Evolutionary conservation across 2,888 invertebrate species (phyloP).

Genomic region (Eremobia ochroleuca): DNA sequence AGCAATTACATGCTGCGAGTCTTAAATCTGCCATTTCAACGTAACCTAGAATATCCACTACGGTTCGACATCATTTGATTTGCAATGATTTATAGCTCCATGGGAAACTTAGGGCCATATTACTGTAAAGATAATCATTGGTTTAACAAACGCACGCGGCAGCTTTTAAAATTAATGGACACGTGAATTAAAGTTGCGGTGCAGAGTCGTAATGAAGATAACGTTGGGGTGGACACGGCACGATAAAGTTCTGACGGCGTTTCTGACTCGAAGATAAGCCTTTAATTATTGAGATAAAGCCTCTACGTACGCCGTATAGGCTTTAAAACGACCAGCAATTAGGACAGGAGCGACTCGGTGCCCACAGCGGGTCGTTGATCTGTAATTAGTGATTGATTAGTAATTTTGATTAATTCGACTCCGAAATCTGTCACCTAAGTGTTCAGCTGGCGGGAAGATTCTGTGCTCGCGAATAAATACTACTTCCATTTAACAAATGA

Average conservation of each 20-base stretch:
- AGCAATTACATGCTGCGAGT: conserved; percentile 73
- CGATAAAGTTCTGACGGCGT: conserved; percentile 88
- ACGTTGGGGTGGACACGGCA: conserved; percentile 81
- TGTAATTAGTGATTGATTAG: conserved; percentile 67
- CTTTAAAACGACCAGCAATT: conserved; percentile 76
- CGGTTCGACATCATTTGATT: conserved; percentile 83
- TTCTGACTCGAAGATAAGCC: conserved; percentile 84
- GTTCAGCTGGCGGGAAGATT: conserved; percentile 14
- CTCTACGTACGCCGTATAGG: conserved; percentile 71
- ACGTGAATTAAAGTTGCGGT: conserved; percentile 86
- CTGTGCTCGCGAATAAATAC: conserved; percentile 20
- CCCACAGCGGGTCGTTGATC: conserved; percentile 60
- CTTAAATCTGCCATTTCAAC: conserved; percentile 79
- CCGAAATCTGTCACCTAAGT: conserved; percentile 52
- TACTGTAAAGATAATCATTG: conserved; percentile 85
- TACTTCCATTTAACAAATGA: conserved; percentile 40
- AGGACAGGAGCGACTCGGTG: conserved; percentile 64
- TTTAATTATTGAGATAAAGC: conserved; percentile 88
- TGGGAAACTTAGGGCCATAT: conserved; percentile 79
- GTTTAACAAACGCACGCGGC: conserved; percentile 84
- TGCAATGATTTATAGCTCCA: conserved; percentile 83
- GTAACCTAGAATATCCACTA: conserved; percentile 70
- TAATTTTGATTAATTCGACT: conserved; percentile 58
- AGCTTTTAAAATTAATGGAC: conserved; percentile 89
- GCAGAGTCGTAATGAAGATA: conserved; percentile 89